Conservation (phyloP, 2,113 vertebrate genomes). For the Perccottus glenii region DNA sequence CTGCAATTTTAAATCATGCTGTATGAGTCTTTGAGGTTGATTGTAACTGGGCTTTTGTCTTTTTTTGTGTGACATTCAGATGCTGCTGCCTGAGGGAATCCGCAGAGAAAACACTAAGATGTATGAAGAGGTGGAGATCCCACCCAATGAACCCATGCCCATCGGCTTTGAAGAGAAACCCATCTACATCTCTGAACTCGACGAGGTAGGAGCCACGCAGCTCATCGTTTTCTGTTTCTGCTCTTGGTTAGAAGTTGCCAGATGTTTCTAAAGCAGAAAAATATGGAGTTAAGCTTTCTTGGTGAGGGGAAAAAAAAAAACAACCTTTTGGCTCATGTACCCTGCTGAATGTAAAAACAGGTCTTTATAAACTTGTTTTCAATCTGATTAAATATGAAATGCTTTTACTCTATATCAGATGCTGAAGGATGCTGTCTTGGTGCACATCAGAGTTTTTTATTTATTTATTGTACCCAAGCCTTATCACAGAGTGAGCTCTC, state of each 20-base stretch:
- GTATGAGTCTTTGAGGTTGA: slow-evolving; percentile 15
- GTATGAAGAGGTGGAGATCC: slow-evolving; percentile 95
- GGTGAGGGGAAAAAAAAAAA: too few species aligned
- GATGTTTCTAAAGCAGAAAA: too few species aligned
- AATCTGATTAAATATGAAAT: too few species aligned
- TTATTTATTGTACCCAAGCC: too few species aligned
- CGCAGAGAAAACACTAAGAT: slow-evolving; percentile 92
- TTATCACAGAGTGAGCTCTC: too few species aligned
- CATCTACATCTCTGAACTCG: slow-evolving; percentile 90
- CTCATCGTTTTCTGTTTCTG: not conserved
- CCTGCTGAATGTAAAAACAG: too few species aligned
- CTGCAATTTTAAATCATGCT: slow-evolving; percentile 16
- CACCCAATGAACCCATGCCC: slow-evolving; percentile 90
- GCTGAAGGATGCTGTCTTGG: too few species aligned
- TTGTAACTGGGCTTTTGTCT: slow-evolving; percentile 17
- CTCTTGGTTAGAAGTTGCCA: not conserved
- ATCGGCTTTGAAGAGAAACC: slow-evolving; percentile 91
- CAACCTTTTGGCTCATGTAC: too few species aligned
- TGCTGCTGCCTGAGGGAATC: slow-evolving; percentile 93
- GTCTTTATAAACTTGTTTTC: too few species aligned
- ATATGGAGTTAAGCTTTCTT: too few species aligned
- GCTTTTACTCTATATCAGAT: too few species aligned
- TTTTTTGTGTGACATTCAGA: slow-evolving; percentile 72
- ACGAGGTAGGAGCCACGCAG: slow-evolving; percentile 83
- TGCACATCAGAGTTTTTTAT: too few species aligned